Conservation (phyloP, 2,888 invertebrate species). For the Chrysopilus asiliformis region DNA sequence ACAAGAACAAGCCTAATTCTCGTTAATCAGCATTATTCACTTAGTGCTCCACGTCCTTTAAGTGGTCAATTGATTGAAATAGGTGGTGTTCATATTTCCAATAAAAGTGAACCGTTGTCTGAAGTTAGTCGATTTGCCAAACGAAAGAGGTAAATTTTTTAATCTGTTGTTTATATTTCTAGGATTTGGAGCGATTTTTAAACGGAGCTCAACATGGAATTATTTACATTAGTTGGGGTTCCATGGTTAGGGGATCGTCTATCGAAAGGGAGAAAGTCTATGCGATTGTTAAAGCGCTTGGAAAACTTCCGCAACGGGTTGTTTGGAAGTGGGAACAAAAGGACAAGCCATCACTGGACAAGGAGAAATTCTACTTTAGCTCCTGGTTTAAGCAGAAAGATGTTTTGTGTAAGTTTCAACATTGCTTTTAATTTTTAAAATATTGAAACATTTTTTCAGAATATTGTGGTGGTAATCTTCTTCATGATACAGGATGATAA, state of each 20-base stretch:
- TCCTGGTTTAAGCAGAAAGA: constrained; percentile 62
- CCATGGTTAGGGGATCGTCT: constrained; percentile 51
- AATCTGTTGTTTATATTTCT: constrained; percentile 23
- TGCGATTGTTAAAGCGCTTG: constrained; percentile 47
- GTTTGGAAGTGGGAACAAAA: constrained; percentile 70
- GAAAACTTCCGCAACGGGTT: constrained; percentile 50
- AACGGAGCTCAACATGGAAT: constrained; percentile 51
- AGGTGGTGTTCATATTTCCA: constrained; percentile 33
- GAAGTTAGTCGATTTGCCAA: no score
- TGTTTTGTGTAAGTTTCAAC: constrained; percentile 59
- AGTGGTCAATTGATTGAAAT: constrained; percentile 34
- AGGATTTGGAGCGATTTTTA: constrained; percentile 49
- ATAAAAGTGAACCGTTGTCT: no score
- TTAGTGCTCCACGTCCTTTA: constrained; percentile 31
- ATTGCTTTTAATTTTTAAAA: no score
- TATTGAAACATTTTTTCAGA: no score
- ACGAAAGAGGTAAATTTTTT: no score
- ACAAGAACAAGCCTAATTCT: constrained; percentile 21
- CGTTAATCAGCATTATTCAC: constrained; percentile 35
- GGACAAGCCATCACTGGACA: constrained; percentile 37
- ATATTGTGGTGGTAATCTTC: no score
- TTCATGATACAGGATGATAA: no score
- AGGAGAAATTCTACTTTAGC: constrained; percentile 42
- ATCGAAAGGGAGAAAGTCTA: constrained; percentile 45
- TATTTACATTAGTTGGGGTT: constrained; percentile 64